Evolutionary conservation across 1,140 invertebrate species (phyloP).

Genomic region (Holcopasites calliopsidis): DNA sequence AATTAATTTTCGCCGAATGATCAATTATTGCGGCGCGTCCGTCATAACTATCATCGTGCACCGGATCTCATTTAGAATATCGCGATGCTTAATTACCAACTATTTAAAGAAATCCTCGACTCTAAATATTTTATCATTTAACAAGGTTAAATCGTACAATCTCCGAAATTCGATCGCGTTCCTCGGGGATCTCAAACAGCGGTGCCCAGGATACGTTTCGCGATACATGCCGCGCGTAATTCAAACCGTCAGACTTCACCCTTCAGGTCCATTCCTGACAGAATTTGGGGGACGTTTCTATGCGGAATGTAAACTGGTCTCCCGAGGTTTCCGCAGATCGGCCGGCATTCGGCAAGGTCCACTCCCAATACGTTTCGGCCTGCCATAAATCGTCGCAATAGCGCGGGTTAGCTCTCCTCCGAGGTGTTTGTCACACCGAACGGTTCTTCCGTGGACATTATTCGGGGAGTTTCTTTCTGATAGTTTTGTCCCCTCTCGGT

Average conservation of each 20-base stretch:
- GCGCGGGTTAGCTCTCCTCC: not conserved
- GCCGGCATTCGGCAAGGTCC: constrained; percentile 19
- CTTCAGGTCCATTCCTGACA: constrained; percentile 33
- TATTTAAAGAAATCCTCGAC: too few relatives aligned
- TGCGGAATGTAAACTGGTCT: constrained; percentile 42
- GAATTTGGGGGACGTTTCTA: constrained; percentile 33
- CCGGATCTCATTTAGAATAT: not conserved
- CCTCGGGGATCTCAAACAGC: not conserved
- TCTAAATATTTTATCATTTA: too few relatives aligned
- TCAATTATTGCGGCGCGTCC: not conserved
- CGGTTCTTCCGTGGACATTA: not conserved
- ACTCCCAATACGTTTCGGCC: constrained; percentile 10
- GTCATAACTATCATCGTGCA: not conserved
- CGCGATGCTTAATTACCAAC: not conserved
- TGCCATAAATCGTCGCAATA: constrained; percentile 28
- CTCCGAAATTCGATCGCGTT: not conserved
- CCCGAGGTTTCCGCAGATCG: constrained; percentile 23
- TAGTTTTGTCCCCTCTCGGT: not conserved
- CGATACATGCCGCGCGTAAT: not conserved
- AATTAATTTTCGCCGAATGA: not conserved
- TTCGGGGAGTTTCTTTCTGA: not conserved
- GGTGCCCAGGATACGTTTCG: not conserved
- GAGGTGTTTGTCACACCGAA: constrained; percentile 30
- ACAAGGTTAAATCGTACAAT: too few relatives aligned
- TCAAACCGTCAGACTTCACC: constrained; percentile 16